These are phyloP conservation scores for Cydia amplana DNA, from an alignment of 1,140 invertebrate genomes.

Conservation along the genomic window DNA sequence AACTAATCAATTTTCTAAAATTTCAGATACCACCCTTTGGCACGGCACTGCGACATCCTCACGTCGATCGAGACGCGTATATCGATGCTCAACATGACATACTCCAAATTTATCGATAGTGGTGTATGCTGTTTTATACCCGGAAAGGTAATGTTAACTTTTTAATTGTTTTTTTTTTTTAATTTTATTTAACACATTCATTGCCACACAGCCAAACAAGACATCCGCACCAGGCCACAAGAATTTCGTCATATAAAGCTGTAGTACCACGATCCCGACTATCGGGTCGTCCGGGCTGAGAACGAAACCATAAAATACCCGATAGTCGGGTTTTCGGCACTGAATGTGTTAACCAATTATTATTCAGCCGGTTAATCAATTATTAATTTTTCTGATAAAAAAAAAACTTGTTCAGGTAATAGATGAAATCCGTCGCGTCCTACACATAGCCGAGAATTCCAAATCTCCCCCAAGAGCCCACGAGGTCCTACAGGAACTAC, in stretches of 20 bases:
- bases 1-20: neutral
- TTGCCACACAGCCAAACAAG: too few relatives aligned
- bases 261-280: too few relatives aligned
- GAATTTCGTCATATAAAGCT: too few relatives aligned
- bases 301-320: too few relatives aligned
- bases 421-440: slow-evolving; percentile 90
- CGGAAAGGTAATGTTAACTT: slow-evolving; percentile 84
- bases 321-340: too few relatives aligned
- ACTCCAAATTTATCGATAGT: slow-evolving; percentile 90
- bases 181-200: too few relatives aligned
- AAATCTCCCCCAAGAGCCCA: slow-evolving; percentile 87
- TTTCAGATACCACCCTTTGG: slow-evolving; percentile 86
- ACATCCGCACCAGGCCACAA: too few relatives aligned
- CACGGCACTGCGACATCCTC: slow-evolving; percentile 92
- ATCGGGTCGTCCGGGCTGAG: too few relatives aligned
- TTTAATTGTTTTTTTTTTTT: too few relatives aligned
- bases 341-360: too few relatives aligned
- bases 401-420: slow-evolving; percentile 83
- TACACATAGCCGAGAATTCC: slow-evolving; percentile 84
- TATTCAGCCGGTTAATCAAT: too few relatives aligned
- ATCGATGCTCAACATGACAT: slow-evolving; percentile 95
- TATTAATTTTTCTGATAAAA: too few relatives aligned
- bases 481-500: slow-evolving; percentile 91
- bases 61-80: slow-evolving; percentile 94
- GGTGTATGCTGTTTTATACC: slow-evolving; percentile 95